Conservation (phyloP, 2,113 vertebrate species). For the Silurus asotus region DNA sequence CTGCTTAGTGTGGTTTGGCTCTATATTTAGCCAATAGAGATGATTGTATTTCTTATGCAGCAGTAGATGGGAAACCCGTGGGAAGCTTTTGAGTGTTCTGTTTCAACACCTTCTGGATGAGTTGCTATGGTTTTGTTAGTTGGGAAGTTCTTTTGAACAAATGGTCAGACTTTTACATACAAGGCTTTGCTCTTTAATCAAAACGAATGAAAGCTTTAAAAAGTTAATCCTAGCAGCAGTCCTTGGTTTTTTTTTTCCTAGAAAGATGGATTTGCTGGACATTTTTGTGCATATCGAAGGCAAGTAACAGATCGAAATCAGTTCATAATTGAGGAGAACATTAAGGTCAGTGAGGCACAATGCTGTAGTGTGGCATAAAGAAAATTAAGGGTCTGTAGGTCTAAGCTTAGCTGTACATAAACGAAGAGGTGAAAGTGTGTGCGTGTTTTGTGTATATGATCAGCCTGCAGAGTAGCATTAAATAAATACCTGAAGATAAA, state of each 20-base stretch:
- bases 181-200: conserved; percentile 43
- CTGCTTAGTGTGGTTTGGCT: conserved; percentile 53
- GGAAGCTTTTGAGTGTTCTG: conserved; percentile 56
- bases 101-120: conserved; percentile 62
- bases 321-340: background rate
- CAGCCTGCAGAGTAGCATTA: background rate
- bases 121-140: conserved; percentile 49
- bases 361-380: background rate
- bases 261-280: conserved; percentile 1
- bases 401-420: background rate
- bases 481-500: background rate
- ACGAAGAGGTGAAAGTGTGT: background rate
- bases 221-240: conserved; percentile 1
- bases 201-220: background rate
- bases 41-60: conserved; percentile 71
- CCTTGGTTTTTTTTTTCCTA: background rate
- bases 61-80: conserved; percentile 64
- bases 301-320: conserved; percentile 1
- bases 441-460: background rate
- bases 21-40: conserved; percentile 64
- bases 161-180: conserved; percentile 64
- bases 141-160: conserved; percentile 51
- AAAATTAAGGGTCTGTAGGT: background rate
- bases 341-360: conserved; percentile 5
- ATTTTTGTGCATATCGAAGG: background rate